Conservation (phyloP, 2,113 vertebrate species). For the Pseudonaja textilis region DNA sequence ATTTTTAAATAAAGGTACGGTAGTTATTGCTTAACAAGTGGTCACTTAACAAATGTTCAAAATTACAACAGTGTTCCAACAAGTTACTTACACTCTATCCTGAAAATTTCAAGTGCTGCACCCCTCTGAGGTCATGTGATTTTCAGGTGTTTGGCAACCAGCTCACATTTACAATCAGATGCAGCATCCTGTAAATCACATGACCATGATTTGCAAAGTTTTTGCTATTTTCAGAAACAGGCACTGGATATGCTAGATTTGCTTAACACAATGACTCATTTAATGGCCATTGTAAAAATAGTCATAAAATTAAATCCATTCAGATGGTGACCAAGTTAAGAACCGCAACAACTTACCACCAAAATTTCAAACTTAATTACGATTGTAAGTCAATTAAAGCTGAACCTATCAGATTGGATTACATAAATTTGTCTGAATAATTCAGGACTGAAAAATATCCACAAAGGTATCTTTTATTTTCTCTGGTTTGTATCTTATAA, state of each 20-base stretch:
- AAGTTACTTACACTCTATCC: neutral
- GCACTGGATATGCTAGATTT: neutral
- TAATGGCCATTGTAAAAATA: neutral
- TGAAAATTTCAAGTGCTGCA: neutral
- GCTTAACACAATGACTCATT: neutral
- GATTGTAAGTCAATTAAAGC: neutral
- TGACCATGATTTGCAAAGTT: neutral
- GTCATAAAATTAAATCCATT: neutral
- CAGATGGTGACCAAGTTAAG: neutral
- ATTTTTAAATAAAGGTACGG: neutral
- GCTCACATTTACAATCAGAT: neutral
- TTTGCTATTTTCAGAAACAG: neutral
- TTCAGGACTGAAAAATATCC: neutral
- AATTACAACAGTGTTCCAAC: neutral
- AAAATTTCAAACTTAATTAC: neutral
- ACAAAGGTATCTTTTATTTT: neutral
- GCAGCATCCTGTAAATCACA: neutral
- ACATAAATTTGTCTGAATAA: neutral
- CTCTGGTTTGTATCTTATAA: neutral
- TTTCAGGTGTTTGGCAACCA: neutral
- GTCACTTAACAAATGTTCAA: neutral
- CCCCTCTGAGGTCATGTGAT: neutral
- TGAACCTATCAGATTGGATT: neutral
- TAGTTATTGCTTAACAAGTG: neutral
- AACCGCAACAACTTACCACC: neutral